Conservation (phyloP, 2,113 vertebrate genomes). For the Hystrix cristata region DNA sequence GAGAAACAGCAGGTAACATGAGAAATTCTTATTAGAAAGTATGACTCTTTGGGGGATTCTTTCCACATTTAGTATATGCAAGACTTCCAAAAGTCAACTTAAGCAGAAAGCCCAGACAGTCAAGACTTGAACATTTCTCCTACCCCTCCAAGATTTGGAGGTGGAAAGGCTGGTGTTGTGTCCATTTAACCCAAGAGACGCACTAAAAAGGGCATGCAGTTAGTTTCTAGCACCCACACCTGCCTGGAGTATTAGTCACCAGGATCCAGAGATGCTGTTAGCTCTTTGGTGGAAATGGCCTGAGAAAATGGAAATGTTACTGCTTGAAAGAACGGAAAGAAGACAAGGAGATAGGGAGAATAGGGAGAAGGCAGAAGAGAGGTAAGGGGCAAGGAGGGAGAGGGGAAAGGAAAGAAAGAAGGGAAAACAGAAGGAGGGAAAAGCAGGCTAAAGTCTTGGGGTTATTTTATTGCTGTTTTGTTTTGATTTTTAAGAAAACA, state of each 20-base stretch:
- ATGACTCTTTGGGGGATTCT: neutral
- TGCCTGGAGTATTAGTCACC: neutral
- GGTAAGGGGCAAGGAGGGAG: neutral
- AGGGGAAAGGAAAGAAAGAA: neutral
- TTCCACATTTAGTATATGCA: neutral
- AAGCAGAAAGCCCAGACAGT: neutral
- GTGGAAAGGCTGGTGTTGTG: neutral
- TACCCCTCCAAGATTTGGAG: neutral
- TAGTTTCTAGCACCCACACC: neutral
- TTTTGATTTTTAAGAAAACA: neutral
- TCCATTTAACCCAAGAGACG: neutral
- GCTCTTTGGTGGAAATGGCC: neutral
- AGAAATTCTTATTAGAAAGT: conserved; percentile 29
- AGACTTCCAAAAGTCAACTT: neutral
- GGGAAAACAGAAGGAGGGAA: neutral
- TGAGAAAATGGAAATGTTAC: neutral
- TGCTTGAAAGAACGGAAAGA: neutral
- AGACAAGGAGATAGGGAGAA: neutral
- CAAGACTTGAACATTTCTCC: neutral
- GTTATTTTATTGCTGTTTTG: neutral
- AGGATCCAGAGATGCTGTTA: conserved; percentile 11
- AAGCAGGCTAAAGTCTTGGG: neutral
- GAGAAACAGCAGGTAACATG: neutral
- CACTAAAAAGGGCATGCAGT: neutral
- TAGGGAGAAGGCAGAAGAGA: neutral